Evolutionary conservation across 2,888 invertebrate species (phyloP).

Genomic region (Lymantria monacha): DNA sequence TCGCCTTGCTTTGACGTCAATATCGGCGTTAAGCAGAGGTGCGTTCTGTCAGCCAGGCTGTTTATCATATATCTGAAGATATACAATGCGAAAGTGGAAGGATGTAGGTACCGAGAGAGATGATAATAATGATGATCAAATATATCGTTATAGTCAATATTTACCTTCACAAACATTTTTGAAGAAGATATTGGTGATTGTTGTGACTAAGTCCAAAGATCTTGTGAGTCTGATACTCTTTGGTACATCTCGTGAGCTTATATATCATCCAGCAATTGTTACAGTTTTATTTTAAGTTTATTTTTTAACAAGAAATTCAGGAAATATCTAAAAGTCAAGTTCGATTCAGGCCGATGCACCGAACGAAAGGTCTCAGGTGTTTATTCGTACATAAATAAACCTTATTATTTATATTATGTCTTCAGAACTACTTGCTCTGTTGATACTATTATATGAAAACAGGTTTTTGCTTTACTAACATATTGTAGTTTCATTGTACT

Average conservation of each 20-base stretch:
- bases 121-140: too few species aligned
- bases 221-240: constrained; percentile 54
- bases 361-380: constrained; percentile 39
- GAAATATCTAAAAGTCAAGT: constrained; percentile 76
- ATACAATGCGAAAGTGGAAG: too few species aligned
- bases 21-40: too few species aligned
- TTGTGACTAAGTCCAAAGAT: constrained; percentile 62
- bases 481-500: neutral
- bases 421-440: neutral
- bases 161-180: constrained; percentile 75
- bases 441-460: neutral
- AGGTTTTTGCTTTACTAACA: neutral
- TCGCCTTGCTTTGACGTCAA: too few species aligned
- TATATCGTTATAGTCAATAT: neutral
- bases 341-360: constrained; percentile 57
- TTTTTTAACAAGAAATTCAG: constrained; percentile 62
- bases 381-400: constrained; percentile 22
- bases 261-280: constrained; percentile 55
- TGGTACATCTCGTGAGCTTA: constrained; percentile 30
- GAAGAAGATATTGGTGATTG: constrained; percentile 29
- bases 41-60: too few species aligned
- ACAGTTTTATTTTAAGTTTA: constrained; percentile 60
- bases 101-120: too few species aligned
- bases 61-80: too few species aligned
- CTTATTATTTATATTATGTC: constrained; percentile 19